Evolutionary conservation across 30 jellyfish, hydroid and myxozoan species (phyloP), one percentile per base, ranked within the genome.

Genomic region (Sanderia malayensis): DNA sequence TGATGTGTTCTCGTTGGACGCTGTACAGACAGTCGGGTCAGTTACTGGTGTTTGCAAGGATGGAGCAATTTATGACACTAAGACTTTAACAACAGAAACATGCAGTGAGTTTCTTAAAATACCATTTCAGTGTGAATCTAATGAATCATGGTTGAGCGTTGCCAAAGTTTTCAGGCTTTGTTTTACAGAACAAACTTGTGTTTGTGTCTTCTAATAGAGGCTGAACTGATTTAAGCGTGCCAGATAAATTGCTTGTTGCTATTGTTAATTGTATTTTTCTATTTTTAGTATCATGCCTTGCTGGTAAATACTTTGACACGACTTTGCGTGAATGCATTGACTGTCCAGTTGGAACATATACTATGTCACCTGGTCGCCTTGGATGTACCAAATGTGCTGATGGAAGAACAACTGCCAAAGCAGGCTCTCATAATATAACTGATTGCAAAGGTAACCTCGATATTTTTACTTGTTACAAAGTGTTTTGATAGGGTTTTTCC

Each of bases 271-370:
- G 3, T 25, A 61, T 7, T 61, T 25, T 28, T 6, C 55, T 6
- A 6, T 49, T 62, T 53, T 11, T 61, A 93, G 99, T 93, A 34
- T 85, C 96, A 19, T 93, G 99, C 33, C 61, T 93, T 44, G 89
- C 96, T 80, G 99, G 99, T 6, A 85, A 75, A 34, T 93, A 93
- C 58, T 93, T 37, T 31, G 88, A 74, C 61, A 21, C 55, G 11
- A 81, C 68, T 0, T 70, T 44, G 22, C 47, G 67, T 46, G 53
- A 67, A 37, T 93, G 99, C 83, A 53, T 74, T 27, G 63, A 81
- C 61, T 93, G 99, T 75, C 96, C 96, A 1, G 80, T 87, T 45
- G 96, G 96, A 19, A 93, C 99, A 7, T 93, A 85, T 79, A 85
- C 96, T 44, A 91, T 67, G 23, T 58, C 76, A 27, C 87, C 95